Evolutionary conservation across 2,797 vertebrate genomes (phyloP), one percentile per base, ranked within the genome.

Genomic region (Sebastes steindachneri): DNA sequence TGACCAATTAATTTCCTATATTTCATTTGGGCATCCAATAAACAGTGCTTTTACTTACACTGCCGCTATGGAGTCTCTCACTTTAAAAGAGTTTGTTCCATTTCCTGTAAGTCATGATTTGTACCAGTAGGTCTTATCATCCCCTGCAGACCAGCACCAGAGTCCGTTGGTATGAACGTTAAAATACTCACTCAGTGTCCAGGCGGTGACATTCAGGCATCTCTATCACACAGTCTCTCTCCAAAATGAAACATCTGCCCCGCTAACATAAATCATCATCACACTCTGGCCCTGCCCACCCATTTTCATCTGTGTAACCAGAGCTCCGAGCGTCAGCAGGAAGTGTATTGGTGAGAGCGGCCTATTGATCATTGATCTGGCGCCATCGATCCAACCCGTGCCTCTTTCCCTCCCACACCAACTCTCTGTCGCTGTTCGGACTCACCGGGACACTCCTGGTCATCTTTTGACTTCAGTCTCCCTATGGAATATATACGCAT

Each of bases 321-420:
- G 92, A 94, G 90, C 91, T 75, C 77, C 3, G 80, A 81, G 88
- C 53, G 73, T 94, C 92, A 94, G 92, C 91, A 94, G 91, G 89
- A 92, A 92, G 91, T 93, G 90, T 93, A 83, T 92, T 88, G 81
- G 92, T 93, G 90, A 88, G 91, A 91, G 88, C 79, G 86, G 92
- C 88, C 87, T 94, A 94, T 95, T 94, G 94, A 94, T 94, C 91
- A 93, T 93, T 92, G 93, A 95, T 94, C 89, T 89, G 88, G 86
- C 86, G 78, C 91, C 91, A 94, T 93, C 75, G 94, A 95, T 92
- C 85, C 73, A 55, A 88, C 77, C 83, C 77, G 37, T 35, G 28
- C 79, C 76, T 63, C 48, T 70, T 57, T 74, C 72, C 85, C 87
- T 83, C 83, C 86, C 81, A 58, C 66, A 67, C 58, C 29, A 25